A percentile compares a stretch with the other conserved stretches of the same genome.
Evolutionary conservation across 1,140 invertebrate genomes (phyloP).

Genomic region (Nasonia vitripennis): DNA sequence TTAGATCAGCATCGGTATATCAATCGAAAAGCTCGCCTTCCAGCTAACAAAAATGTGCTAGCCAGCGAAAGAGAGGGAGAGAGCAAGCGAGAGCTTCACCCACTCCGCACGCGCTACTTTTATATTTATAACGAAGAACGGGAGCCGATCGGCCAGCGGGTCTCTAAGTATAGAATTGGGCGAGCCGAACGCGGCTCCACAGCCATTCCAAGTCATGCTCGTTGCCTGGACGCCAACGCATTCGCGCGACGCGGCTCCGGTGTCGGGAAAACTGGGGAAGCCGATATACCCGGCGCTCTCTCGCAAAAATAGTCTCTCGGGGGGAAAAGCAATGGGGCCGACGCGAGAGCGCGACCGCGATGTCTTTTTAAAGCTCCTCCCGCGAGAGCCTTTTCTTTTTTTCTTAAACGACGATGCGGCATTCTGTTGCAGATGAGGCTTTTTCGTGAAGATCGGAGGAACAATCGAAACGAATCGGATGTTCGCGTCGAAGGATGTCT

Average conservation of each 20-base stretch:
- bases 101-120: constrained; percentile 43
- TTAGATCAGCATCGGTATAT: background rate
- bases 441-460: no score
- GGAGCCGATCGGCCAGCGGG: background rate
- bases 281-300: background rate
- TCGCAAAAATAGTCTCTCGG: constrained; percentile 10
- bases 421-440: no score
- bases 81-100: background rate
- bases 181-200: background rate
- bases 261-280: constrained; percentile 12
- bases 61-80: background rate
- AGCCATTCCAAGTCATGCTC: constrained; percentile 3
- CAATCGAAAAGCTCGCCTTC: background rate
- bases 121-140: constrained; percentile 62
- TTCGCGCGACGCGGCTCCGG: background rate
- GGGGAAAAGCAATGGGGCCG: background rate
- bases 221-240: background rate
- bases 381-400: no score
- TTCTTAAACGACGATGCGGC: no score
- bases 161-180: constrained; percentile 65
- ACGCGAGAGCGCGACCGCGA: background rate
- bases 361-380: no score
- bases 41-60: background rate
- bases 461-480: no score
- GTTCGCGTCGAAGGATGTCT: no score